These are phyloP conservation scores for Apis laboriosa DNA, from an alignment of 1,140 invertebrate species.

Conservation along the genomic window DNA sequence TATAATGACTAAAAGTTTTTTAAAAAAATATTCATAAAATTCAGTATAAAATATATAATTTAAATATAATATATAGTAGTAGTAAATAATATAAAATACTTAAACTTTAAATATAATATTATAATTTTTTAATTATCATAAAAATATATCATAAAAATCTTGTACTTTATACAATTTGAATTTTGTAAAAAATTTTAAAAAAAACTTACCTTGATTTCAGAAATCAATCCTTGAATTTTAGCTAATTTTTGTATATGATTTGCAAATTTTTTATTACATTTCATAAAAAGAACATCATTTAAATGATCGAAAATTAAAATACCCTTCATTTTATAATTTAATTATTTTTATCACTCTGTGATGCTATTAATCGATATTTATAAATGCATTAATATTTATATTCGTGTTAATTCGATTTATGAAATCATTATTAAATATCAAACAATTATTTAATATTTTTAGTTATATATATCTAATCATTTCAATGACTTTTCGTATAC, in stretches of 20 bases:
- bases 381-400: neutral
- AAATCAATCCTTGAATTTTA: slow-evolving; percentile 83
- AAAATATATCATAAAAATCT: neutral
- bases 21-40: neutral
- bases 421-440: neutral
- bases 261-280: slow-evolving; percentile 88
- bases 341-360: neutral
- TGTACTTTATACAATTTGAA: too few species aligned
- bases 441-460: neutral
- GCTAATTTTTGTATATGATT: slow-evolving; percentile 86
- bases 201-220: slow-evolving; percentile 72
- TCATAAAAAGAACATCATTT: slow-evolving; percentile 90
- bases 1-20: neutral
- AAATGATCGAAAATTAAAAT: slow-evolving; percentile 89
- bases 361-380: neutral
- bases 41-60: neutral
- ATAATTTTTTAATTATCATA: neutral
- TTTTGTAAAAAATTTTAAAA: neutral
- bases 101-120: neutral
- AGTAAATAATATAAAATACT: too few species aligned
- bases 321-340: slow-evolving; percentile 83
- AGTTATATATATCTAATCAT: neutral
- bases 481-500: neutral
- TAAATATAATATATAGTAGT: too few species aligned
- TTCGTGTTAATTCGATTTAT: neutral